Evolutionary conservation across 2,113 vertebrate genomes (phyloP).

Genomic region (Microtus montanus): DNA sequence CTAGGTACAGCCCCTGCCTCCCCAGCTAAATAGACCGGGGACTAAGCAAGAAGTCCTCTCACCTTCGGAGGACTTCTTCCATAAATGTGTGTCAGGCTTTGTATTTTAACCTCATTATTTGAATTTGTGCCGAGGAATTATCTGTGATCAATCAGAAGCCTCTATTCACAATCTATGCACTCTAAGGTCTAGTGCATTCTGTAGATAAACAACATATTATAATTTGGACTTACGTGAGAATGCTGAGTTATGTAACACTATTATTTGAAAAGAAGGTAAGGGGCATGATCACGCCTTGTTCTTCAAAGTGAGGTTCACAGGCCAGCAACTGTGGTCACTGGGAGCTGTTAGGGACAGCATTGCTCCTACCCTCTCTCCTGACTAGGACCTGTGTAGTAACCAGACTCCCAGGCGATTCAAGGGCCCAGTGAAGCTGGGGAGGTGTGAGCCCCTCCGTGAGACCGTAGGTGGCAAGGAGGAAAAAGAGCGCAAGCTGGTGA

Average conservation of each 20-base stretch:
- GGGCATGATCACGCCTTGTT: background rate
- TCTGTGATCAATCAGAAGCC: background rate
- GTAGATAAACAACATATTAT: background rate
- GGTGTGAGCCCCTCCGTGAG: background rate
- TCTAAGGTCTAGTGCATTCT: background rate
- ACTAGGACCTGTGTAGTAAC: background rate
- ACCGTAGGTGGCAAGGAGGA: fast-evolving
- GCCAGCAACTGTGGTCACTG: background rate
- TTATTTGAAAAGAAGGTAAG: background rate
- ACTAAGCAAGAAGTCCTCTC: background rate
- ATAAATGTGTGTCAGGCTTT: background rate
- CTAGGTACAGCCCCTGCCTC: background rate
- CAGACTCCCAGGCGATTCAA: background rate
- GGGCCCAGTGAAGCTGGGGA: background rate
- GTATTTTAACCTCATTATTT: conserved; percentile 10
- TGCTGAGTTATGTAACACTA: background rate
- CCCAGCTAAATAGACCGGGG: background rate
- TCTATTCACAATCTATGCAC: background rate
- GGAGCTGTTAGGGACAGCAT: background rate
- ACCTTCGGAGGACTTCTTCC: conserved; percentile 14
- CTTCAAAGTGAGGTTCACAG: background rate
- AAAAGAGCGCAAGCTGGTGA: background rate
- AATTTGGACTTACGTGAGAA: background rate
- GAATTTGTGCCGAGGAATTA: background rate
- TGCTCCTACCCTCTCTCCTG: background rate